A percentile compares a stretch with the other conserved stretches of the same genome.
These are phyloP conservation scores for Albula goreensis DNA, from an alignment of 2,113 vertebrate genomes.

Conservation along the genomic window DNA sequence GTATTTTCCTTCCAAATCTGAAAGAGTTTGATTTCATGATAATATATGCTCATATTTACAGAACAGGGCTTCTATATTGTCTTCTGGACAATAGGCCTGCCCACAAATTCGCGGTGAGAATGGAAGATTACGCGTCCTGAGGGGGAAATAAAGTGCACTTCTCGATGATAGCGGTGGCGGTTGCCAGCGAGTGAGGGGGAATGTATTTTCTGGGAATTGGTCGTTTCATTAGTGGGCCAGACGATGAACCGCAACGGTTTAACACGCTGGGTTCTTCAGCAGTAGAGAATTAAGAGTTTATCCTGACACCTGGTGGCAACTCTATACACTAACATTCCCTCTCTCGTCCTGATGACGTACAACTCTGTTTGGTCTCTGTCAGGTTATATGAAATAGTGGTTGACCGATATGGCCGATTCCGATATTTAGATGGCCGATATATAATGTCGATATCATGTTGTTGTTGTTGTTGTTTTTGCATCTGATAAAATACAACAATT, in stretches of 20 bases:
- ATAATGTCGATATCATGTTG: too few species aligned
- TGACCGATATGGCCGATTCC: too few species aligned
- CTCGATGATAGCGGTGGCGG: conserved; percentile 17
- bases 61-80: background rate
- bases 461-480: too few species aligned
- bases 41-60: background rate
- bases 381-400: background rate
- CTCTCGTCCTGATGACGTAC: background rate
- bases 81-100: background rate
- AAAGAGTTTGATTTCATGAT: background rate
- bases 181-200: conserved; percentile 30
- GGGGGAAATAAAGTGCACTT: conserved; percentile 32
- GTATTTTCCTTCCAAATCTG: background rate
- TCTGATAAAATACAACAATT: too few species aligned
- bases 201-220: conserved; percentile 50
- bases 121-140: conserved; percentile 11
- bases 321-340: background rate
- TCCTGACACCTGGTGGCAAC: conserved; percentile 25
- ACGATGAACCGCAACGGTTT: conserved; percentile 59
- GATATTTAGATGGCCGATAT: too few species aligned
- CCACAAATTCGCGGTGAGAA: background rate
- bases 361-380: background rate
- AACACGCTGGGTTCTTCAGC: conserved; percentile 26
- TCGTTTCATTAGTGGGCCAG: conserved; percentile 45
- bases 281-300: background rate